Percentiles rank a stretch among this genome's conserved stretches.
phyloP scores from a whole-genome alignment of 2,113 vertebrate species.

The Antigone vipio region DNA sequence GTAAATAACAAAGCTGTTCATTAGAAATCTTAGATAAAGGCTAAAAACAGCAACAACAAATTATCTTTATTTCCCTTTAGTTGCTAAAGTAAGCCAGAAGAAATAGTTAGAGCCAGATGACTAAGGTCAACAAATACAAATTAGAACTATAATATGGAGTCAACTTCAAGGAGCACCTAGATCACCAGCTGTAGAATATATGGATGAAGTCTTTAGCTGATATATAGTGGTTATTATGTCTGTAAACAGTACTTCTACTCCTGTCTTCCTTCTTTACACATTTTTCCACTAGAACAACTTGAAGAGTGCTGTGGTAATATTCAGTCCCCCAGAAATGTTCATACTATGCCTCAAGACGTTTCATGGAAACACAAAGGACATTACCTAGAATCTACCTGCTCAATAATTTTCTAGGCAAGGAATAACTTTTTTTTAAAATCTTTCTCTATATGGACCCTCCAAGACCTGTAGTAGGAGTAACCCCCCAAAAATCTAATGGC shows the following conservation, averaged over 20 bases:
- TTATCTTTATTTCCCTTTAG: background rate
- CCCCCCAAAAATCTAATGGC: background rate
- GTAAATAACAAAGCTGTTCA: background rate
- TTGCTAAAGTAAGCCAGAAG: background rate
- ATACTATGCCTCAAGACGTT: background rate
- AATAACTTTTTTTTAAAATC: background rate
- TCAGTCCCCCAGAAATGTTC: background rate
- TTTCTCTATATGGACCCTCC: background rate
- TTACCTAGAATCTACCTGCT: background rate
- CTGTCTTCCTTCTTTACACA: background rate
- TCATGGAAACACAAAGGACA: background rate
- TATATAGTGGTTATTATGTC: background rate
- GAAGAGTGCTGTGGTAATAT: background rate
- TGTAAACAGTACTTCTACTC: background rate
- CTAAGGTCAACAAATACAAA: background rate
- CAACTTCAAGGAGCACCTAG: background rate
- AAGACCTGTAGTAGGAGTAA: background rate
- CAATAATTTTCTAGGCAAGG: background rate
- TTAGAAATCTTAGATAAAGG: background rate
- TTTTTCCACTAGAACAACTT: background rate
- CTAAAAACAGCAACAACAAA: background rate
- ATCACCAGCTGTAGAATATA: background rate
- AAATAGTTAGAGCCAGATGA: background rate
- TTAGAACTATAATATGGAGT: background rate
- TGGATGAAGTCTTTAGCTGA: background rate